Percentiles rank a stretch among this genome's conserved stretches.
Evolutionary conservation across 2,888 invertebrate genomes (phyloP).

Genomic region (Spodoptera exigua): DNA sequence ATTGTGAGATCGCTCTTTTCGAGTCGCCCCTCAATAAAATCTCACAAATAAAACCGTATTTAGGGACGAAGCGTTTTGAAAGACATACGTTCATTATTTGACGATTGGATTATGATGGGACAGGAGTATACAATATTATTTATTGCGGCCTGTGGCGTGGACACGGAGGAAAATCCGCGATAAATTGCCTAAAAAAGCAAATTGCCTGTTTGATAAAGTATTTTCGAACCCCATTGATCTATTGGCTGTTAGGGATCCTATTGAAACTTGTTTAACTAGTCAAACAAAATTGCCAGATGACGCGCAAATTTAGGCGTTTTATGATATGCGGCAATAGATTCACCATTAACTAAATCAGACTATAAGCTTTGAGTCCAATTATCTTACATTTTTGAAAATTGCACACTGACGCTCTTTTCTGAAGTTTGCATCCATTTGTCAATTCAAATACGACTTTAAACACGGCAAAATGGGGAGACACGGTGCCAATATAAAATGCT

Average conservation of each 20-base stretch:
- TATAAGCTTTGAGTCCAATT: too few species aligned
- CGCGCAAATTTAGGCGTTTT: too few species aligned
- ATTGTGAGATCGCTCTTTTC: slow-evolving; percentile 63
- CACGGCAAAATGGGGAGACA: slow-evolving; percentile 26
- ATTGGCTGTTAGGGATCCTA: too few species aligned
- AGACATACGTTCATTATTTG: slow-evolving; percentile 47
- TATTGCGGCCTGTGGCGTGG: slow-evolving; percentile 6
- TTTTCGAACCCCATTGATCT: neutral
- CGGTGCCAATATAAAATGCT: slow-evolving; percentile 52
- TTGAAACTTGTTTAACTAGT: too few species aligned
- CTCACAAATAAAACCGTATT: slow-evolving; percentile 58
- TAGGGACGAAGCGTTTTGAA: slow-evolving; percentile 39
- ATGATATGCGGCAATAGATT: too few species aligned
- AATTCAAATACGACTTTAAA: slow-evolving; percentile 12
- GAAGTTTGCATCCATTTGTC: neutral
- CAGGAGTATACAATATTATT: slow-evolving; percentile 29
- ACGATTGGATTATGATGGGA: slow-evolving; percentile 50
- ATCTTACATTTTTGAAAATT: too few species aligned
- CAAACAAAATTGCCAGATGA: too few species aligned
- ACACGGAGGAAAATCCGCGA: neutral
- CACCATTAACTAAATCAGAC: too few species aligned
- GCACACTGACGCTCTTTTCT: neutral
- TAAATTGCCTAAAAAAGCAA: neutral
- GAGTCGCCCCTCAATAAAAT: slow-evolving; percentile 60
- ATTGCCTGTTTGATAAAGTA: neutral